Evolutionary conservation across 2,797 vertebrate species (phyloP), one percentile per base, ranked within the genome.

Genomic region (Brachymystax lenok): DNA sequence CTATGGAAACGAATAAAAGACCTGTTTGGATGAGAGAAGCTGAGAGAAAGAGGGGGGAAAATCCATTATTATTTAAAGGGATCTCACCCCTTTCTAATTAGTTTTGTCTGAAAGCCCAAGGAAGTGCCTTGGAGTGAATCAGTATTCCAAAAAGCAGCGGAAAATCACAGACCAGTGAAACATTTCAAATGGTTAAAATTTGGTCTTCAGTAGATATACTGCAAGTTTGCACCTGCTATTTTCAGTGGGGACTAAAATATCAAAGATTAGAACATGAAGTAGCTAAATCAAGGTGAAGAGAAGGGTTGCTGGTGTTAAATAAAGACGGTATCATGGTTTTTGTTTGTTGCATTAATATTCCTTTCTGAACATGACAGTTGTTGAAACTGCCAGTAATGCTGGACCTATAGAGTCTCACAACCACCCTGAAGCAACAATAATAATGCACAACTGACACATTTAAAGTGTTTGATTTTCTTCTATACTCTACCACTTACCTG

Each of bases 11-110:
- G 61, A 85, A 87, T 84, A 87, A 88, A 88, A 85, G 82, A 87
- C 79, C 80, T 82, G 86, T 90, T 90, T 87, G 86, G 86, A 82
- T 85, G 77, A 88, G 77, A 80, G 77, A 80, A 68, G 75, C 74
- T 69, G 73, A 71, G 59, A 76, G 54, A 66, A 51, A 77, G 40
- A 46, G 54, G 27, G 88, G 85, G 86, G 88, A 86, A 84, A 80
- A 88, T 81, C 74, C 85, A 94, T 92, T 94, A 94, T 95, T 95
- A 94, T 95, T 95, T 94, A 95, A 94, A 94, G 92, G 92, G 93
- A 94, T 94, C 93, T 94, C 92, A 93, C 91, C 92, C 84, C 87
- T 89, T 88, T 94, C 91, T 95, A 93, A 95, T 94, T 91, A 94
- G 92, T 93, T 94, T 94, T 92, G 91, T 93, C 92, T 92, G 90